Conservation (phyloP, 2,113 vertebrate genomes). For the Thryonomys swinderianus region DNA sequence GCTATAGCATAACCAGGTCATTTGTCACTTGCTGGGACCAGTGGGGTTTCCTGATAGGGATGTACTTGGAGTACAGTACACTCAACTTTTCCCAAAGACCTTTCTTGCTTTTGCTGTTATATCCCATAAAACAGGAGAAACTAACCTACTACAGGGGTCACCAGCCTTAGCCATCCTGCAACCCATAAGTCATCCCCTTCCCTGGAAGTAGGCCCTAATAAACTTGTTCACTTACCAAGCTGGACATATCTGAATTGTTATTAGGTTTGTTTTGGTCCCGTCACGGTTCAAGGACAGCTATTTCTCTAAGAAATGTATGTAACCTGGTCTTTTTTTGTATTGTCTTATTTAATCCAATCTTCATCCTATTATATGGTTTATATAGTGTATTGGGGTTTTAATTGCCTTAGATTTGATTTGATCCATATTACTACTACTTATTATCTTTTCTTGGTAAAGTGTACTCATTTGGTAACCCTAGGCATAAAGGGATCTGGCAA, state of each 20-base stretch:
- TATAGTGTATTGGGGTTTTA: neutral
- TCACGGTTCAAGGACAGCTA: neutral
- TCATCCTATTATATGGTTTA: neutral
- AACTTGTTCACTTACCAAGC: neutral
- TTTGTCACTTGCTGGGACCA: neutral
- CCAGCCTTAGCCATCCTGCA: too few relatives aligned
- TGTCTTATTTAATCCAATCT: neutral
- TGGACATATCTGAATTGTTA: neutral
- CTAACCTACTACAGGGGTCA: neutral
- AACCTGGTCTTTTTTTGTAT: neutral
- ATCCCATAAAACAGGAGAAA: neutral
- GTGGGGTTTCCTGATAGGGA: neutral
- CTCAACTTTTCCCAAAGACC: neutral
- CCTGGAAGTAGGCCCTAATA: neutral
- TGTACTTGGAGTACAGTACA: neutral
- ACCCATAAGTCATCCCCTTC: neutral
- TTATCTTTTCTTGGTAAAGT: neutral
- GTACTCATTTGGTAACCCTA: neutral
- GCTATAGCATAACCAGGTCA: neutral
- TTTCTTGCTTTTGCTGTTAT: neutral
- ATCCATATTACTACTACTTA: neutral
- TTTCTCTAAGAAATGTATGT: neutral
- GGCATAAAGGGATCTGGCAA: neutral
- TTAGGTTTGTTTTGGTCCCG: neutral
- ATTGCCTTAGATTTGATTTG: constrained; percentile 14